Evolutionary conservation across 2,113 vertebrate species (phyloP).

Genomic region (Odobenus rosmarus): DNA sequence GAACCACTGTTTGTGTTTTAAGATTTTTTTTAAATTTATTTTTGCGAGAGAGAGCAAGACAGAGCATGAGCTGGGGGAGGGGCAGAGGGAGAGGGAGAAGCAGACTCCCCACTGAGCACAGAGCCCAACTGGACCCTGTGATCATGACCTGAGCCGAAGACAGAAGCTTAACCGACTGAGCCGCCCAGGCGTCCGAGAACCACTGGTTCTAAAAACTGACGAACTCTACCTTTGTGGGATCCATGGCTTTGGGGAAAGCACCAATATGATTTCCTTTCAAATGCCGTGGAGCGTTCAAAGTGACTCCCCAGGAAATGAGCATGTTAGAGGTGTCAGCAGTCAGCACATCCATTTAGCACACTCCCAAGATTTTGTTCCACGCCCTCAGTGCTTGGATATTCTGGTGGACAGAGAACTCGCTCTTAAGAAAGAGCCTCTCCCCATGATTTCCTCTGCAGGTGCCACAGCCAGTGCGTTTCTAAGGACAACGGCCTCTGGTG

Average conservation of each 20-base stretch:
- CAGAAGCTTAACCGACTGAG: neutral
- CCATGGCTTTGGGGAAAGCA: neutral
- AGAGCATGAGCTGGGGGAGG: too few relatives aligned
- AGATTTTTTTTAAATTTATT: neutral
- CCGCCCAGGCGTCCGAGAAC: neutral
- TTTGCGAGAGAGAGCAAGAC: neutral
- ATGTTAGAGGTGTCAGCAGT: neutral
- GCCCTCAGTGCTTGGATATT: neutral
- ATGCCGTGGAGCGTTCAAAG: neutral
- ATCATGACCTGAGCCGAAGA: neutral
- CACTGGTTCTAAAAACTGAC: neutral
- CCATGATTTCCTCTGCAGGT: neutral
- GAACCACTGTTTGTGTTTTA: neutral
- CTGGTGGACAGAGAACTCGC: neutral
- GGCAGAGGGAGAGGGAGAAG: neutral
- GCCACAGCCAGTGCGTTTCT: neutral
- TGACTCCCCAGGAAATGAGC: neutral
- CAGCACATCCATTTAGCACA: too few relatives aligned
- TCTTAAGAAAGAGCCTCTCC: neutral
- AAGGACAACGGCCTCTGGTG: neutral
- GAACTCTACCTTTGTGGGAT: rapidly evolving
- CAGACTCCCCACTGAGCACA: neutral
- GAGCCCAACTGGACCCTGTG: neutral
- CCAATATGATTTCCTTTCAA: neutral
- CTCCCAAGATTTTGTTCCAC: neutral